Evolutionary conservation across 2,113 vertebrate species (phyloP).

Genomic region (Caranx melampygus): DNA sequence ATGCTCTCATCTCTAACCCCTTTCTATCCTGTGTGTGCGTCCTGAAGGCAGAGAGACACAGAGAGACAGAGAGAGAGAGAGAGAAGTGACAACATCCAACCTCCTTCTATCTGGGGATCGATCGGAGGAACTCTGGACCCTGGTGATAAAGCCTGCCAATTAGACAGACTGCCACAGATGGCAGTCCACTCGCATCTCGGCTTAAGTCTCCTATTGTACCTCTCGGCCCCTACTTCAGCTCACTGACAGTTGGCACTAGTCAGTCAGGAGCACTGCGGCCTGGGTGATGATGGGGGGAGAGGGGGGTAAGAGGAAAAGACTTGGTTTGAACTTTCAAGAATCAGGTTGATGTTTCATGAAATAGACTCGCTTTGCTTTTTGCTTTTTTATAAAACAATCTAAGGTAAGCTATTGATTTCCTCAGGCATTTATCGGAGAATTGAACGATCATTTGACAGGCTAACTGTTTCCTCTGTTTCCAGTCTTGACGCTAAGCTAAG

Average conservation of each 20-base stretch:
- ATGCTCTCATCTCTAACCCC: conserved; percentile 37
- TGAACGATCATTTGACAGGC: no score
- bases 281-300: not conserved
- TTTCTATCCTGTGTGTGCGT: conserved; percentile 15
- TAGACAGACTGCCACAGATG: conserved; percentile 39
- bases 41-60: conserved; percentile 51
- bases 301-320: not conserved
- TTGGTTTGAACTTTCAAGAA: not conserved
- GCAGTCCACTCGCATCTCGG: conserved; percentile 29
- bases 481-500: not conserved
- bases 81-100: conserved; percentile 69
- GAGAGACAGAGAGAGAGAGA: conserved; percentile 60
- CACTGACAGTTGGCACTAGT: conserved; percentile 3
- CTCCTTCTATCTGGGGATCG: conserved; percentile 60
- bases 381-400: no score
- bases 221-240: conserved; percentile 23
- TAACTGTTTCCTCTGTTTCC: not conserved
- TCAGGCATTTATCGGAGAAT: no score
- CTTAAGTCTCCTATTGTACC: conserved; percentile 52
- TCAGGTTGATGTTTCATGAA: not conserved
- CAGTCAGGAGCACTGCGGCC: no score
- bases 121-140: conserved; percentile 62
- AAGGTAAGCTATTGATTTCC: no score
- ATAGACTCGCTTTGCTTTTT: no score
- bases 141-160: conserved; percentile 56